Conservation (phyloP, 1,140 invertebrate genomes). For the Elysia chlorotica region DNA sequence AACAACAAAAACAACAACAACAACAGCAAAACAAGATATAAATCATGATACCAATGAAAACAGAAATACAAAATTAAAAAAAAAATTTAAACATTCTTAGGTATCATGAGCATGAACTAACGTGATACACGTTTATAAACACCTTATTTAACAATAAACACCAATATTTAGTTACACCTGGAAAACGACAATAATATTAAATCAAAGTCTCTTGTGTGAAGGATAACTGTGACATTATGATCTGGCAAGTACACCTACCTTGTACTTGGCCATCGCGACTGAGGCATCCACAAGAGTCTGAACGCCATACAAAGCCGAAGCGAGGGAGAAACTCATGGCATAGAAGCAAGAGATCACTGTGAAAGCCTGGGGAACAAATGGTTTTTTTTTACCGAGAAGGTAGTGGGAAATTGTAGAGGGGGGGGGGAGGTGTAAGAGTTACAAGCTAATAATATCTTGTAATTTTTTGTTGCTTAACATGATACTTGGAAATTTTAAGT, state of each 20-base stretch:
- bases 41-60: neutral
- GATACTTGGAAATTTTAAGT: too few species aligned
- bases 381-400: neutral
- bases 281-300: constrained; percentile 39
- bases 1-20: too few species aligned
- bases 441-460: neutral
- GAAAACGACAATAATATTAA: neutral
- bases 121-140: too few species aligned
- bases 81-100: too few species aligned
- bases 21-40: neutral
- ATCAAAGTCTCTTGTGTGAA: neutral
- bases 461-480: too few species aligned
- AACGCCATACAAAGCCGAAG: constrained; percentile 35
- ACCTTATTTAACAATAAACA: too few species aligned
- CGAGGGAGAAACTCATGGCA: constrained; percentile 38
- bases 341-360: constrained; percentile 47
- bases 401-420: neutral
- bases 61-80: neutral
- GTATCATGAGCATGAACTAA: too few species aligned
- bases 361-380: constrained; percentile 40
- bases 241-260: constrained; percentile 38
- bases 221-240: neutral
- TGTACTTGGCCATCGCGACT: constrained; percentile 57
- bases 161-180: too few species aligned
- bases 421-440: neutral